A percentile compares a stretch with the other conserved stretches of the same genome.
Evolutionary conservation across 1,140 invertebrate species (phyloP).

Genomic region (Eurosta solidaginis): DNA sequence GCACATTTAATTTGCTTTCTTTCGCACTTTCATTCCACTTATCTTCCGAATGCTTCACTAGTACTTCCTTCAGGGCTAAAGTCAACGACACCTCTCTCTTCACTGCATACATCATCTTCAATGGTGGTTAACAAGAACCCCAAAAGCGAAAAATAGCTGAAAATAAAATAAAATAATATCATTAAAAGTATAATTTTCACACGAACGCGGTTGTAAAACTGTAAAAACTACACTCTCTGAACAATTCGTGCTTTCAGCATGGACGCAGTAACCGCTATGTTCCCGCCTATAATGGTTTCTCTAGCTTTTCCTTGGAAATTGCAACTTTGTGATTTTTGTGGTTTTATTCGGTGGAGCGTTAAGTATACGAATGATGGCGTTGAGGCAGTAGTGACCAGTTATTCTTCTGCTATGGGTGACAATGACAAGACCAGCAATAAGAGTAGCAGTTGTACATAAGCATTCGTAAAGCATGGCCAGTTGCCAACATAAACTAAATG

Average conservation of each 20-base stretch:
- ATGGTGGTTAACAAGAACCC: neutral
- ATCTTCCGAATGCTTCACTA: neutral
- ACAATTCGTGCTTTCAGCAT: neutral
- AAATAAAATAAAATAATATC: neutral
- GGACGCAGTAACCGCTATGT: neutral
- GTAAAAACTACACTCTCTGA: neutral
- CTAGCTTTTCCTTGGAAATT: neutral
- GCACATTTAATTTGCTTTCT: neutral
- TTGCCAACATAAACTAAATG: neutral
- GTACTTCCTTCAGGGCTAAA: neutral
- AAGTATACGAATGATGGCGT: too few species aligned
- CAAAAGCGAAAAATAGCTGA: neutral
- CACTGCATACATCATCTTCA: constrained; percentile 2
- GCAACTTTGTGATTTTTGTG: constrained; percentile 34
- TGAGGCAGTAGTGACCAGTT: neutral
- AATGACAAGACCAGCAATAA: neutral
- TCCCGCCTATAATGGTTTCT: neutral
- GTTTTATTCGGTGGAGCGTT: too few species aligned
- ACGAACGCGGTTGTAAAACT: constrained; percentile 8
- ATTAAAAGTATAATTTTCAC: constrained; percentile 18
- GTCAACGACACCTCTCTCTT: neutral
- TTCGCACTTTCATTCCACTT: neutral
- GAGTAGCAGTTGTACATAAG: neutral
- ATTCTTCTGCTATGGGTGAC: neutral
- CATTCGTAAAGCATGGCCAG: neutral